Evolutionary conservation across 1,140 invertebrate genomes (phyloP).

Genomic region (Pseudomyrmex sp.): DNA sequence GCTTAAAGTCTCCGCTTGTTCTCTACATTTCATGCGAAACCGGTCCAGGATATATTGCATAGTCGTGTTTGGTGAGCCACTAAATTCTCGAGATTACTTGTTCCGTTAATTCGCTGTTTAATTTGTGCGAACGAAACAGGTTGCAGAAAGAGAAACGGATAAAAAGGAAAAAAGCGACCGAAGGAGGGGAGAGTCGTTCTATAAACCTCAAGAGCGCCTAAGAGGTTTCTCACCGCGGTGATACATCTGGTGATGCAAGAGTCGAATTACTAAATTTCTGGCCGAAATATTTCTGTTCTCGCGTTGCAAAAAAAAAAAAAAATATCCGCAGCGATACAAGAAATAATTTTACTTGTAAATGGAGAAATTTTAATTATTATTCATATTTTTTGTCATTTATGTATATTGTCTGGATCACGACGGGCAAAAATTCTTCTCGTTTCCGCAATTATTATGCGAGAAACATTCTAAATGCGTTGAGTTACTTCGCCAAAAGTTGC

Average conservation of each 20-base stretch:
- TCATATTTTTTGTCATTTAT: background rate
- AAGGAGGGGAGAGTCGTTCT: slow-evolving; percentile 32
- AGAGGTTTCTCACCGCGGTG: background rate
- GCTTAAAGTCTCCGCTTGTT: too few species aligned
- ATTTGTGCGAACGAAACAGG: slow-evolving; percentile 25
- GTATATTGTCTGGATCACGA: too few species aligned
- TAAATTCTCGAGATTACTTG: slow-evolving; percentile 40
- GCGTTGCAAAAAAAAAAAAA: background rate
- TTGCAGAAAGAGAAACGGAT: slow-evolving; percentile 15
- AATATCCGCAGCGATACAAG: background rate
- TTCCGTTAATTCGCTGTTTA: slow-evolving; percentile 59
- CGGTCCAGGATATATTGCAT: background rate
- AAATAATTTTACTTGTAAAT: background rate
- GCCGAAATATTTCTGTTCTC: slow-evolving; percentile 35
- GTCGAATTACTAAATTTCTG: slow-evolving; percentile 19
- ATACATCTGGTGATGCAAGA: slow-evolving; percentile 53
- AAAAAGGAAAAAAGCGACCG: background rate
- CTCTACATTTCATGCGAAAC: slow-evolving; percentile 8
- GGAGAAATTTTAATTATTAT: background rate
- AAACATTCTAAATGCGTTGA: background rate
- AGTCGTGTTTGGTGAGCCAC: slow-evolving; percentile 26
- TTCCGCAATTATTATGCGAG: background rate
- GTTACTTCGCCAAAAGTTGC: slow-evolving; percentile 20
- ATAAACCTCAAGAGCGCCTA: slow-evolving; percentile 43
- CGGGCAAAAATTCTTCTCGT: background rate